Conservation (phyloP, 2,888 invertebrate species). For the Pammene aurita region DNA sequence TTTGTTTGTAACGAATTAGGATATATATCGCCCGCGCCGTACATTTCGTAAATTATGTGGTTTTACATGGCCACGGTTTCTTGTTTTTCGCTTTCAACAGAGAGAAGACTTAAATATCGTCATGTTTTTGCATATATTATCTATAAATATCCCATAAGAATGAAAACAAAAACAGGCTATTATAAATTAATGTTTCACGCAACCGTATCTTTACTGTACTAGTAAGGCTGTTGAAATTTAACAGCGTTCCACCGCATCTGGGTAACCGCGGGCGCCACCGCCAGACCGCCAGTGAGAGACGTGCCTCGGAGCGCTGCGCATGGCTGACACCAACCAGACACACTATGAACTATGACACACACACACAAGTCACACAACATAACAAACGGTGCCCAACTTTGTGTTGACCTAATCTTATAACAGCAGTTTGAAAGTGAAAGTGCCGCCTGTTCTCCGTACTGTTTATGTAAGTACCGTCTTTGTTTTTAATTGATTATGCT, state of each 20-base stretch:
- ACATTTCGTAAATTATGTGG: too few relatives aligned
- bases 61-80: too few relatives aligned
- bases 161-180: too few relatives aligned
- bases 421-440: slow-evolving; percentile 59
- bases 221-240: slow-evolving; percentile 21
- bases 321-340: slow-evolving; percentile 52
- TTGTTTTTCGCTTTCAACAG: too few relatives aligned
- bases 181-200: too few relatives aligned
- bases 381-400: slow-evolving; percentile 60
- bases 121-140: too few relatives aligned
- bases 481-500: slow-evolving; percentile 45
- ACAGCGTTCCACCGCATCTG: slow-evolving; percentile 53
- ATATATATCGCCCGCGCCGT: too few relatives aligned
- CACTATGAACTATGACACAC: slow-evolving; percentile 32
- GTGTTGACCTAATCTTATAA: slow-evolving; percentile 53
- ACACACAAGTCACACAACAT: slow-evolving; percentile 43
- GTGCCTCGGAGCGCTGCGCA: slow-evolving; percentile 73
- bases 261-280: slow-evolving; percentile 55
- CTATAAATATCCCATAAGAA: too few relatives aligned
- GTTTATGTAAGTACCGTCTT: slow-evolving; percentile 70
- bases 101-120: too few relatives aligned
- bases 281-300: slow-evolving; percentile 66
- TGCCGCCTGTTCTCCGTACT: slow-evolving; percentile 48
- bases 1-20: too few relatives aligned
- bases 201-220: too few relatives aligned